A percentile compares a stretch with the other conserved stretches of the same genome.
Conservation (phyloP, 2,888 invertebrate species). For the Cosmia pyralina region DNA sequence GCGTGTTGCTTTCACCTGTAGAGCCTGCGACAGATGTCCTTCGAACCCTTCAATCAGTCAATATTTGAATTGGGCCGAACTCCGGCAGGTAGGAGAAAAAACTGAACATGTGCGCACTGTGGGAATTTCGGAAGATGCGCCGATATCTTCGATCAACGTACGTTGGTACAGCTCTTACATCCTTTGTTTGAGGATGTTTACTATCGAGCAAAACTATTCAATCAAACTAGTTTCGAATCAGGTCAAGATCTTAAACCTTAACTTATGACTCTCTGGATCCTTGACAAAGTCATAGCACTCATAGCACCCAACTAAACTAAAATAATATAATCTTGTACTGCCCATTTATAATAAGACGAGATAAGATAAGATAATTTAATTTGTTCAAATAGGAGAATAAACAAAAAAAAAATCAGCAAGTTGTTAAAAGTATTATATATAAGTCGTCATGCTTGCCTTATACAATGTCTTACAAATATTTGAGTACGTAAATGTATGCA, state of each 20-base stretch:
- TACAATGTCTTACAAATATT: too few species aligned
- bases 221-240: conserved; percentile 2
- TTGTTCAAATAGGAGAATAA: too few species aligned
- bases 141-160: conserved; percentile 51
- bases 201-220: background rate
- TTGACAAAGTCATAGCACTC: background rate
- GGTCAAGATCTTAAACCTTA: background rate
- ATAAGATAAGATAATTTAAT: too few species aligned
- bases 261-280: background rate
- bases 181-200: conserved; percentile 38
- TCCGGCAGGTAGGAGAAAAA: conserved; percentile 71
- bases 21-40: conserved; percentile 84
- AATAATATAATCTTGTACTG: too few species aligned
- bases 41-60: conserved; percentile 89
- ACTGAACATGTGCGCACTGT: conserved; percentile 74
- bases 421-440: too few species aligned
- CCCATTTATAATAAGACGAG: too few species aligned
- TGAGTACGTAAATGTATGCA: too few species aligned
- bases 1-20: conserved; percentile 82
- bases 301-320: background rate
- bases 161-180: conserved; percentile 21
- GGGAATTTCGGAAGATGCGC: conserved; percentile 65
- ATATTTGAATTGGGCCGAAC: conserved; percentile 83
- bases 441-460: too few species aligned
- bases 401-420: too few species aligned